Percentiles rank a stretch among this genome's conserved stretches.
Evolutionary conservation across 2,888 invertebrate genomes (phyloP).

Genomic region (Synanthedon andrenaeformis): DNA sequence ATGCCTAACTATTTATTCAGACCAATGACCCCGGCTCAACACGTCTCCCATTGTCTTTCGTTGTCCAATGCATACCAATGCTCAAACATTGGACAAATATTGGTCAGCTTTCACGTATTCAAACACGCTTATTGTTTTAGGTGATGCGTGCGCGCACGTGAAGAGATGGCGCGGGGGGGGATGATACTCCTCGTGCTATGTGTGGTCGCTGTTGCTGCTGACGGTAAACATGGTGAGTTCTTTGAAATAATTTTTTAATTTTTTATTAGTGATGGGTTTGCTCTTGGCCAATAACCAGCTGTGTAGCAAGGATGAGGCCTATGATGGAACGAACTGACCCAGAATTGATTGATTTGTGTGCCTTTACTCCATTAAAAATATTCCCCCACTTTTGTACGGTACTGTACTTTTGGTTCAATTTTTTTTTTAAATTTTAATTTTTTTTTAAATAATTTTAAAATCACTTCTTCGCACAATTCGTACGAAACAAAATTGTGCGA

Average conservation of each 20-base stretch:
- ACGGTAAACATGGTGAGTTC: conserved; percentile 55
- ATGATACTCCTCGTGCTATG: conserved; percentile 58
- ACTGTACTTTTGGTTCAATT: too few species aligned
- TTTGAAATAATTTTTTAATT: background rate
- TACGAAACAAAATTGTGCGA: too few species aligned
- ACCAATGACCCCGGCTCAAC: background rate
- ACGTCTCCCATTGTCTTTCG: background rate
- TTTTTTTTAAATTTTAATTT: too few species aligned
- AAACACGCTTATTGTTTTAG: conserved; percentile 63
- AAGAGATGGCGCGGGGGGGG: conserved; percentile 57
- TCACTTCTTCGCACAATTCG: too few species aligned
- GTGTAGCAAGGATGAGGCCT: too few species aligned
- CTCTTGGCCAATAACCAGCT: too few species aligned
- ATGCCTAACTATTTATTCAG: background rate
- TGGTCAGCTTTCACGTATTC: conserved; percentile 42
- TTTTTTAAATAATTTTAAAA: too few species aligned
- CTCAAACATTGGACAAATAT: conserved; percentile 26
- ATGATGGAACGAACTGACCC: too few species aligned
- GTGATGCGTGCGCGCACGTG: conserved; percentile 58
- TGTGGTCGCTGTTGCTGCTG: conserved; percentile 56
- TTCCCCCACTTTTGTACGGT: too few species aligned
- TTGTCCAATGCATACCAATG: conserved; percentile 3
- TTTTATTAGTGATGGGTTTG: background rate
- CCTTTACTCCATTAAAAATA: too few species aligned
- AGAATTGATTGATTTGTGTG: too few species aligned